Base-by-base conservation (phyloP, 2,113 vertebrate genomes). In the Casuarius casuarius region DNA sequence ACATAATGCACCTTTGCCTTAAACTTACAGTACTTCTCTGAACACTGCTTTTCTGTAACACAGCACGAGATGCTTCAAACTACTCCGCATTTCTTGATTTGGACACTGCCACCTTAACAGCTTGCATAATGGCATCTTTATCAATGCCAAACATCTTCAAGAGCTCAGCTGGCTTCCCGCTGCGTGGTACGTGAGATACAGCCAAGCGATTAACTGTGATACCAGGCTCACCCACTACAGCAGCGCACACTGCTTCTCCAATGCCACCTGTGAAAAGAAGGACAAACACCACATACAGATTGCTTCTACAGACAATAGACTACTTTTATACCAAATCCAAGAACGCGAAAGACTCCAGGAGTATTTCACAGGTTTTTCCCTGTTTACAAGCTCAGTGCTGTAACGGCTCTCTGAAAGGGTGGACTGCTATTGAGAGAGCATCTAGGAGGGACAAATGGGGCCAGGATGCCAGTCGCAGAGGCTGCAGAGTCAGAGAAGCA, bases 61-160 rank as follows among this genome's bases (percentile, higher is more conserved):
- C 38, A 68, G 81, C 66, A 12, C 3, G 12, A 74, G 88, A 91
- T 44, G 84, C 84, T 90, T 52, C 12, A 5, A 44, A 14, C 97
- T 98, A 99, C 95, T 99, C 99, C 6, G 98, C 98, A 1, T 99
- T 99, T 94, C 97, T 98, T 31, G 98, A 98, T 94, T 98, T 98
- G 97, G 98, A 98, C 87, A 98, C 97, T 33, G 98, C 98, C 75
- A 98, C 97, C 97, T 98, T 98, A 86, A 99, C 98, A 1, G 98
- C 98, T 92, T 99, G 98, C 33, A 97, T 75, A 15, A 99, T 99
- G 97, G 98, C 98, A 1, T 99, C 99, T 33, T 98, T 99, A 95
- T 99, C 99, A 6, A 99, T 99, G 92, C 98, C 99, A 33, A 99
- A 99, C 98, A 99, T 98, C 97, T 98, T 99, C 84, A 99, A 98